Percentiles rank a stretch among this genome's conserved stretches.
These are phyloP conservation scores for Phoebastria nigripes DNA, from an alignment of 2,797 vertebrate species.

Conservation along the genomic window DNA sequence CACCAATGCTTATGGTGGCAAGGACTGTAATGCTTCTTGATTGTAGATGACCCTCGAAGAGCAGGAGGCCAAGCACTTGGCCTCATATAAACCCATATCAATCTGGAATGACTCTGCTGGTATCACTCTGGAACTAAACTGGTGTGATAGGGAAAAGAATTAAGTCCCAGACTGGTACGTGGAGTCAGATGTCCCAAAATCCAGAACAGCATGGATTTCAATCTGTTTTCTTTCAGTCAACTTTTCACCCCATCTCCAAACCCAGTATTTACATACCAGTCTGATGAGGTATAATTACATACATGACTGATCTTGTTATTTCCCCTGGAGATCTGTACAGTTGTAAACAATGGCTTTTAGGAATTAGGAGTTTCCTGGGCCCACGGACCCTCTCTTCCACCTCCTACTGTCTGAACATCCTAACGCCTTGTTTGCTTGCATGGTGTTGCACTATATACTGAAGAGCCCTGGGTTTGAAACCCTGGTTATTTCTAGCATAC, in stretches of 20 bases:
- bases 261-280: not conserved
- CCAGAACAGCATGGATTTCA: not conserved
- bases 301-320: not conserved
- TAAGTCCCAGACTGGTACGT: rapidly evolving
- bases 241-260: not conserved
- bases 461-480: not conserved
- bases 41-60: not conserved
- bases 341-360: not conserved
- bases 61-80: not conserved
- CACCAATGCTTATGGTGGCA: rapidly evolving
- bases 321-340: not conserved
- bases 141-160: not conserved
- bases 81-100: not conserved
- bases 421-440: not conserved
- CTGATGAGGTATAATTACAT: not conserved
- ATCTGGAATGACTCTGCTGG: not conserved
- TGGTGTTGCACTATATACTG: not conserved
- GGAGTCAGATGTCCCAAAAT: not conserved
- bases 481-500: not conserved
- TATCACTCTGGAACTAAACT: not conserved
- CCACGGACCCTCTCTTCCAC: not conserved
- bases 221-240: not conserved
- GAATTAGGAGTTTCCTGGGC: not conserved
- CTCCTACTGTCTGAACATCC: not conserved
- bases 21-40: not conserved